These are phyloP conservation scores for Agapornis canus DNA, from an alignment of 2,797 vertebrate genomes.

Conservation along the genomic window DNA sequence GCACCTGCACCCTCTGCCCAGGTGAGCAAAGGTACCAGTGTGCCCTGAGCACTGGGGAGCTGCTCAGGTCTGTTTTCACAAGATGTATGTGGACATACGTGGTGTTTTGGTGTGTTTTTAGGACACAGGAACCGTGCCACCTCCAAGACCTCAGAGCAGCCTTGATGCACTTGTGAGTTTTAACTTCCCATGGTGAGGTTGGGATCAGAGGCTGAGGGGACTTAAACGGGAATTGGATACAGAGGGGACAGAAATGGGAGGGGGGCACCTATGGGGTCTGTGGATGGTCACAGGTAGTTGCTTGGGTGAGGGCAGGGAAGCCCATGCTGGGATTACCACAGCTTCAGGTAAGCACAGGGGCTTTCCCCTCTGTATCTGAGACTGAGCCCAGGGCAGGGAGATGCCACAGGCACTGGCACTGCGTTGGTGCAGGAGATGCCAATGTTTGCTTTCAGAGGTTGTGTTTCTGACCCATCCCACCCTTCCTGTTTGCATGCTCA, in stretches of 20 bases:
- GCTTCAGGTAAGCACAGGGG: not conserved
- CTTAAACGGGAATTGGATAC: not conserved
- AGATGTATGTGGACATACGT: accelerated
- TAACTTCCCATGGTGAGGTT: not conserved
- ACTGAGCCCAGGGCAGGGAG: not conserved
- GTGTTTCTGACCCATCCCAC: not conserved
- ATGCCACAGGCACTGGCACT: no score
- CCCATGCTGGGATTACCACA: accelerated
- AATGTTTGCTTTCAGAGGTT: not conserved
- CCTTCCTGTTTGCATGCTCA: not conserved
- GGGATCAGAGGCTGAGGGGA: not conserved
- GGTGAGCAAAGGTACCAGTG: not conserved
- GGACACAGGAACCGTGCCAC: accelerated
- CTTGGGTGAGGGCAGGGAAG: not conserved
- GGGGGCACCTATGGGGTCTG: not conserved
- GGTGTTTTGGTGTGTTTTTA: not conserved
- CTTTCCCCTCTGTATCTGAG: not conserved
- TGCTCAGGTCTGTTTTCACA: not conserved
- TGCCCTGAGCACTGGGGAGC: accelerated
- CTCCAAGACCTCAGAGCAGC: not conserved
- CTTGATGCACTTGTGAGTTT: not conserved
- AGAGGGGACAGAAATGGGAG: not conserved
- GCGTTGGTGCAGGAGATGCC: not conserved
- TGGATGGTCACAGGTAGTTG: accelerated
- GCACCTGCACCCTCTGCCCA: accelerated